Conservation (phyloP, 2,888 invertebrate species). For the Luffia ferchaultella region DNA sequence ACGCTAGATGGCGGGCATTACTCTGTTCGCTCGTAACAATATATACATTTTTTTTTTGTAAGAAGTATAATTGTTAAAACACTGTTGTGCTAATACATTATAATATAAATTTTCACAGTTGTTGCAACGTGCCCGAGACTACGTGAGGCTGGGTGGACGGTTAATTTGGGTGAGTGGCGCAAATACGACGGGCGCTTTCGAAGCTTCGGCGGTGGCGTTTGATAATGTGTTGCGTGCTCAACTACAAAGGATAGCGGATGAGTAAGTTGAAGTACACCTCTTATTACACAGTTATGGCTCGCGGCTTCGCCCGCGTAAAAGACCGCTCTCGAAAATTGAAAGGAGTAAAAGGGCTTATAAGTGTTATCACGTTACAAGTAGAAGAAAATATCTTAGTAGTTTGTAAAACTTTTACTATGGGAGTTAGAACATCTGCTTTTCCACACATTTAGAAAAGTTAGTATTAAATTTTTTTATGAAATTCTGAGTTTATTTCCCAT, state of each 20-base stretch:
- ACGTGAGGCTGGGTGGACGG: slow-evolving; percentile 26
- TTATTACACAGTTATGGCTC: not conserved
- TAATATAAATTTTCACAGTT: not conserved
- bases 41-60: not conserved
- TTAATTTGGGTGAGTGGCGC: slow-evolving; percentile 43
- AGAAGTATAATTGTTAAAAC: not conserved
- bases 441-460: no score
- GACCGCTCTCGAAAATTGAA: no score
- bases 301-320: not conserved
- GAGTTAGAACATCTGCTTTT: no score
- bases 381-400: no score
- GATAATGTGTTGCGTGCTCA: slow-evolving; percentile 37
- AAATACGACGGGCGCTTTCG: slow-evolving; percentile 21
- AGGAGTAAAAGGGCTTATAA: no score
- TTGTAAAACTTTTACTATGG: no score
- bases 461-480: no score
- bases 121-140: not conserved
- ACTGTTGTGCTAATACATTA: not conserved
- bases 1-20: not conserved
- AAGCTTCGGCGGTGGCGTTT: slow-evolving; percentile 31
- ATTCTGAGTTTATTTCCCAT: no score
- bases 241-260: slow-evolving; percentile 34
- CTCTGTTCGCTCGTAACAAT: not conserved
- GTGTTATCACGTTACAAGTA: no score
- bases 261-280: slow-evolving; percentile 21